A percentile compares a stretch with the other conserved stretches of the same genome.
Evolutionary conservation across 2,888 invertebrate species (phyloP).

Genomic region (Tridacna crocea): DNA sequence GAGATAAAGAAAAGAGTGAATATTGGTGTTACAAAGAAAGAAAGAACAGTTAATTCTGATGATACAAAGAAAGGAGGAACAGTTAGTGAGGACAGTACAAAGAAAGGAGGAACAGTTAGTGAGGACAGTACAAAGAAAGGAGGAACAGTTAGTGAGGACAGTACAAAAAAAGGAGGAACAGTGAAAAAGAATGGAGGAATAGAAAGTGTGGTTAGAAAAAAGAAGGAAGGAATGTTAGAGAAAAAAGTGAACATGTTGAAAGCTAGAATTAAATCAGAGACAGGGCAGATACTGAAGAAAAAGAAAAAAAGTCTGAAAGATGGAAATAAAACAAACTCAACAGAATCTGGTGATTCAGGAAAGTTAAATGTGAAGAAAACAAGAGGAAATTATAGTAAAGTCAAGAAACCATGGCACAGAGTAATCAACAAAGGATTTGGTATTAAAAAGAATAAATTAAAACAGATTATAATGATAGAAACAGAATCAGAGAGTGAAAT

Average conservation of each 20-base stretch:
- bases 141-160: not conserved
- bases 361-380: conserved; percentile 30
- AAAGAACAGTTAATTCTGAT: too few species aligned
- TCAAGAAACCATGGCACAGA: conserved; percentile 3
- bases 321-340: not conserved
- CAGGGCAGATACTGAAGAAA: not conserved
- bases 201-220: not conserved
- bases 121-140: not conserved
- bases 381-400: conserved; percentile 28
- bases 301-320: not conserved
- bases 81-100: too few species aligned
- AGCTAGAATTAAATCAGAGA: not conserved
- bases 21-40: too few species aligned
- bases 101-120: not conserved
- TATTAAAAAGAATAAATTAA: conserved; percentile 26
- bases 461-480: conserved; percentile 18
- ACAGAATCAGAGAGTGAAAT: conserved; percentile 30
- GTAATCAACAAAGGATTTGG: not conserved
- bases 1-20: not conserved
- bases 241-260: not conserved
- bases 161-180: not conserved
- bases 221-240: not conserved
- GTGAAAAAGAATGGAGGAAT: not conserved
- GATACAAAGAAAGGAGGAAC: not conserved
- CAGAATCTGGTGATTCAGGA: conserved; percentile 24